Evolutionary conservation across 2,113 vertebrate genomes (phyloP).

Genomic region (Gracilinanus agilis): DNA sequence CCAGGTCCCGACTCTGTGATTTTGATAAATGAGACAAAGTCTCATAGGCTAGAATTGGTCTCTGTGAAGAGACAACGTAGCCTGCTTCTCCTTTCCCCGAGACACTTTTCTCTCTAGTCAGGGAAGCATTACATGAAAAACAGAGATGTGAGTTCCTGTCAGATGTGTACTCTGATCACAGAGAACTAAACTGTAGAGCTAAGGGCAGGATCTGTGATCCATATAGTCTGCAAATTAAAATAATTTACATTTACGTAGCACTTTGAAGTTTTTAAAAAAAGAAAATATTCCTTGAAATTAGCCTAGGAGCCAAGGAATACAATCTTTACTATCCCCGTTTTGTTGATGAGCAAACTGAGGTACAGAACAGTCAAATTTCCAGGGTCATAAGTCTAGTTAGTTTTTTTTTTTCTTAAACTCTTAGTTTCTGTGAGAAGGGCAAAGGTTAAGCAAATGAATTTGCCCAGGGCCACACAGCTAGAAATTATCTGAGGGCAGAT

Average conservation of each 20-base stretch:
- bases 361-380: neutral
- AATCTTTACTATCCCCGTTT: neutral
- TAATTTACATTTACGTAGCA: neutral
- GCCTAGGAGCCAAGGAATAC: neutral
- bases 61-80: neutral
- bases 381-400: neutral
- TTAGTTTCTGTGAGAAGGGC: too few species aligned
- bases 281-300: neutral
- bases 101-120: neutral
- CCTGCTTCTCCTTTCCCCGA: neutral
- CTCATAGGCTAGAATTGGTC: neutral
- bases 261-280: neutral
- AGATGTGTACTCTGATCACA: neutral
- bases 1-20: neutral
- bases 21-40: neutral
- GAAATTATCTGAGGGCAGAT: too few species aligned
- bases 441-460: too few species aligned
- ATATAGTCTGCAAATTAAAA: neutral
- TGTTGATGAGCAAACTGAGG: neutral
- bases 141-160: neutral
- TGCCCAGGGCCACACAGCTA: too few species aligned
- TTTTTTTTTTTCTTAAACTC: neutral
- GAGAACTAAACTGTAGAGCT: neutral
- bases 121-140: neutral
- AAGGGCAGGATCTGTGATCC: neutral